Base-by-base conservation (phyloP, 2,888 invertebrate genomes). In the Caenorhabditis becei region DNA sequence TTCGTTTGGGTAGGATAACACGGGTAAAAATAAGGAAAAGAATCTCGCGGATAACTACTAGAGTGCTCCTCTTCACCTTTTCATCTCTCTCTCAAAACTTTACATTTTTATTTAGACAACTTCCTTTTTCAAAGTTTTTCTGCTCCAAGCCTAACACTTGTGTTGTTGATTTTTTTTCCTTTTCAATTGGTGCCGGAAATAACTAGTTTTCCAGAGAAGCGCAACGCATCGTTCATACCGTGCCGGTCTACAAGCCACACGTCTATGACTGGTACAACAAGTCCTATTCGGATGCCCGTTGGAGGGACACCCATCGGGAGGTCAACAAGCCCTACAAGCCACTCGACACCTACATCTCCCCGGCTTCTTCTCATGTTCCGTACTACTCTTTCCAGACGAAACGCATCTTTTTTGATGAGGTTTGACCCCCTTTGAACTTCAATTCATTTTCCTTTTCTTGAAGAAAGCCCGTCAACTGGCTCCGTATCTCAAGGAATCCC, bases 401-500 rank as follows among this genome's bases (percentile, higher is more conserved):
- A 54, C 83, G 91, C 20, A 89, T 91, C 83, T 91, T 89, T 83
- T 86, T 86, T 69, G 86, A 91, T 77, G 87, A 90, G 86, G 90
- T 88, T 41, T 44, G 11, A 18, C 10, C 32, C 10, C 32, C 10
- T 10, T 32, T 32, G 32, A 32, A 32, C 10, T 32, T 32, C 32
- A 32, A 32, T 32, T 32, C 10, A 4, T 32, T 14, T 41, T 16
- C 5, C 5, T 16, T 41, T 16, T 28, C 20, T 63, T 72, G 14
- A 66, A 81, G 82, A 82, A 82, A 54, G 77, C 72, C 35, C 77
- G 77, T 20, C 82, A 82, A 61, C 11, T 74, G 41, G 72, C 82
- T 24, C 77, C 82, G 41, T 82, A 91, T 63, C 56, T 91, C 49
- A 86, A 86, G 44, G 88, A 88, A 62, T 89, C 89, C 14, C 89